Evolutionary conservation across 2,113 vertebrate genomes (phyloP).

Genomic region (Scalopus aquaticus): DNA sequence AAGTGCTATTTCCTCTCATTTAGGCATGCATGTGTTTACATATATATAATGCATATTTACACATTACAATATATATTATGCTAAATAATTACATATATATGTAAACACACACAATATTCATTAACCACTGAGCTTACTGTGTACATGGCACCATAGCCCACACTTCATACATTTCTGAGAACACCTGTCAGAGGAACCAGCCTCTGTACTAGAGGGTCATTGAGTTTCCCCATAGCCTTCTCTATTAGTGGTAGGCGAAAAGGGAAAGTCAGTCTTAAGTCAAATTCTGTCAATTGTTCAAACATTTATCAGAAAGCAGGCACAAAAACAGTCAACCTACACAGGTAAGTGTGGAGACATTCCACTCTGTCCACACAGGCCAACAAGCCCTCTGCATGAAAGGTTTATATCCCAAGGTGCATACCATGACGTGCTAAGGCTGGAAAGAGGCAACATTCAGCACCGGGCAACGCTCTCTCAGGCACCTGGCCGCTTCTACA

Average conservation of each 20-base stretch:
- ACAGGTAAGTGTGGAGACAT: background rate
- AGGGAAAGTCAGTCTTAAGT: background rate
- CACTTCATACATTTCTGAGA: too few species aligned
- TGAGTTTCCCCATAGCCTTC: background rate
- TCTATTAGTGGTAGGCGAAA: background rate
- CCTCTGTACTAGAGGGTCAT: background rate
- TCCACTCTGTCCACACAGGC: background rate
- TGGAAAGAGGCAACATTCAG: background rate
- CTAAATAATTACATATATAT: background rate
- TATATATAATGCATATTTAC: background rate
- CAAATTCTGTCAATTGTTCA: slow-evolving; percentile 27
- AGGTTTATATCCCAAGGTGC: background rate
- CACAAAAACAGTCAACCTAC: background rate
- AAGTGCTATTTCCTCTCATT: background rate
- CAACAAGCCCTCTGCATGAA: background rate
- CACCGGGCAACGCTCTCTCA: background rate
- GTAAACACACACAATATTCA: background rate
- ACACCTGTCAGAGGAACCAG: background rate
- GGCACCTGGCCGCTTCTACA: background rate
- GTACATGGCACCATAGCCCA: background rate
- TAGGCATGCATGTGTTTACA: background rate
- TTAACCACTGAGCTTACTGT: background rate
- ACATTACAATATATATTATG: background rate
- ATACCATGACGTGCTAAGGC: background rate
- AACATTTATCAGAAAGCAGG: background rate